These are phyloP conservation scores for Cryptotermes secundus DNA, from an alignment of 1,140 invertebrate species.

Conservation along the genomic window DNA sequence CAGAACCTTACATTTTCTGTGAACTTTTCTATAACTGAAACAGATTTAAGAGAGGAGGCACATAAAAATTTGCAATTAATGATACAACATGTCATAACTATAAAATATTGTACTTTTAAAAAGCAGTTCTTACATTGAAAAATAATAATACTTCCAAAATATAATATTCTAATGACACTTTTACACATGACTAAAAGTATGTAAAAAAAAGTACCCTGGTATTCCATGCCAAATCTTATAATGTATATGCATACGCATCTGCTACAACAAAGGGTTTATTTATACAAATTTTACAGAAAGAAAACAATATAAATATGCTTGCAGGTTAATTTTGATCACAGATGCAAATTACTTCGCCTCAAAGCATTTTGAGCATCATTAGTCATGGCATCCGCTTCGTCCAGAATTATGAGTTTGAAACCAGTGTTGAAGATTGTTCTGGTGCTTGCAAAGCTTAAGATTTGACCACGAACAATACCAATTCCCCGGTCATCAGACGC, in stretches of 20 bases:
- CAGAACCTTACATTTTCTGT: conserved; percentile 98
- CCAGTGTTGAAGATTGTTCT: conserved; percentile 91
- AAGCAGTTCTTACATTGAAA: too few relatives aligned
- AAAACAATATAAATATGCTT: neutral
- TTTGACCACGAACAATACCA: conserved; percentile 91
- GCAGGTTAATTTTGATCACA: neutral
- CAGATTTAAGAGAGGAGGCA: conserved; percentile 31
- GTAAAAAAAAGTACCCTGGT: too few relatives aligned
- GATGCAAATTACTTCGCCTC: conserved; percentile 76
- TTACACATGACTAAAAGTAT: too few relatives aligned
- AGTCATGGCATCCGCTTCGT: conserved; percentile 99
- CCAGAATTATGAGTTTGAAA: conserved; percentile 96
- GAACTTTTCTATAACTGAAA: conserved; percentile 96
- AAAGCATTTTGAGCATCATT: conserved; percentile 99
- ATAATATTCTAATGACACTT: too few relatives aligned
- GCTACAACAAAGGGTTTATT: neutral
- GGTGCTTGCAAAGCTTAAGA: conserved; percentile 98
- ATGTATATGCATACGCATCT: neutral
- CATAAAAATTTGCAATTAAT: too few relatives aligned
- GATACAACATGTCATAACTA: too few relatives aligned
- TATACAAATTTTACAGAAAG: too few relatives aligned
- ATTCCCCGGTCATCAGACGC: conserved; percentile 99
- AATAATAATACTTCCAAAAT: too few relatives aligned
- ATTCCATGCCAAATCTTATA: too few relatives aligned
- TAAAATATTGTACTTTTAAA: too few relatives aligned